phyloP scores from a whole-genome alignment of 2,888 invertebrate species.

The Pherbina coryleti region DNA sequence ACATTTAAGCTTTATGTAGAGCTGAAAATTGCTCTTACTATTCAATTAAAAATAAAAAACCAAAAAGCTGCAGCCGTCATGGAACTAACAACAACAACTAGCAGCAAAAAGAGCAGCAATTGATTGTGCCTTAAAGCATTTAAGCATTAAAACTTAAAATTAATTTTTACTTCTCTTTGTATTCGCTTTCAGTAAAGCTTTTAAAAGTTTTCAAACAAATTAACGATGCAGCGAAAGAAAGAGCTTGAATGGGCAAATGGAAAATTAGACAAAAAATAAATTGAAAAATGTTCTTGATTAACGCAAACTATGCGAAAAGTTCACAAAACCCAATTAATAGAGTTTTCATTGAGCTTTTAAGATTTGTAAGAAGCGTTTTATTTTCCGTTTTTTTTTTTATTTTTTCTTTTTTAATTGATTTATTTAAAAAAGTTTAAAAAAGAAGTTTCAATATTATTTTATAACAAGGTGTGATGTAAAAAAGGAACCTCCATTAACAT shows the following conservation, averaged over 20 bases:
- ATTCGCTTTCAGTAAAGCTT: slow-evolving; percentile 5
- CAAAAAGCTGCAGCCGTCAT: too few relatives aligned
- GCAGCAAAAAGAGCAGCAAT: neutral
- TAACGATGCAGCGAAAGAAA: neutral
- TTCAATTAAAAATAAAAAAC: too few relatives aligned
- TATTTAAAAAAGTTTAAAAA: too few relatives aligned
- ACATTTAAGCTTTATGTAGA: too few relatives aligned
- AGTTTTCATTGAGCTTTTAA: too few relatives aligned
- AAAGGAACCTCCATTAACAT: neutral
- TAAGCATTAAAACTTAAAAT: slow-evolving; percentile 1
- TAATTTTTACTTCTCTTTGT: neutral
- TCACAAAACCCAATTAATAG: neutral
- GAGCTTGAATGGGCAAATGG: neutral
- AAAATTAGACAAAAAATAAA: neutral
- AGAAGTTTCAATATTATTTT: too few relatives aligned
- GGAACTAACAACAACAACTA: too few relatives aligned
- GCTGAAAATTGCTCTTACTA: too few relatives aligned
- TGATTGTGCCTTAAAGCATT: neutral
- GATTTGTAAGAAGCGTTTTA: too few relatives aligned
- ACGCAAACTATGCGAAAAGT: neutral
- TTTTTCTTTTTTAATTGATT: too few relatives aligned
- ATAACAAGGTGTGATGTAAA: too few relatives aligned
- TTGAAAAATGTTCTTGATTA: neutral
- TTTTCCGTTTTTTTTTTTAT: too few relatives aligned
- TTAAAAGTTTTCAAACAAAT: neutral